Evolutionary conservation across 2,888 invertebrate species (phyloP).

Genomic region (Cryptops parisi): DNA sequence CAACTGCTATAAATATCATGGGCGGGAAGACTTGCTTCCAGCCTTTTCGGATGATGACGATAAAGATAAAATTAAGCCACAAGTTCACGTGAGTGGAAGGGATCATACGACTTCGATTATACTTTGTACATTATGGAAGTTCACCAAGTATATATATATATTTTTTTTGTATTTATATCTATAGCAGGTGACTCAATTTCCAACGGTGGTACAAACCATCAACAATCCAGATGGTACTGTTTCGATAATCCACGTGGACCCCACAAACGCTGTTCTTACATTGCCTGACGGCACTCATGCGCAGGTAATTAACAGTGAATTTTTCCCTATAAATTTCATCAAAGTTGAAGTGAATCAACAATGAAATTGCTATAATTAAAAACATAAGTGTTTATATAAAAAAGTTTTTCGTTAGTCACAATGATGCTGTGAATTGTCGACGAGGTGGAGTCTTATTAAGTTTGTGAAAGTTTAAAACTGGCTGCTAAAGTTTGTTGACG

Average conservation of each 20-base stretch:
- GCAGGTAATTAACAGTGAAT: too few species aligned
- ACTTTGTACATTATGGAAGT: background rate
- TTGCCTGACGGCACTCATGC: slow-evolving; percentile 91
- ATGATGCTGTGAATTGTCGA: too few species aligned
- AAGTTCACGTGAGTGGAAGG: slow-evolving; percentile 40
- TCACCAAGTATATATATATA: background rate
- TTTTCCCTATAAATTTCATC: slow-evolving; percentile 50
- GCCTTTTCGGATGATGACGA: slow-evolving; percentile 88
- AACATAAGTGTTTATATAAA: too few species aligned
- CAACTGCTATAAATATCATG: slow-evolving; percentile 96
- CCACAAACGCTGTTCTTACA: slow-evolving; percentile 84
- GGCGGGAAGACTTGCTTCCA: slow-evolving; percentile 84
- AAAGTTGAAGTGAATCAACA: too few species aligned
- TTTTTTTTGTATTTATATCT: background rate
- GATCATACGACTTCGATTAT: background rate
- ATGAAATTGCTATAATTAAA: too few species aligned
- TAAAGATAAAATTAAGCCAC: slow-evolving; percentile 41
- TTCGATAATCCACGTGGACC: slow-evolving; percentile 89
- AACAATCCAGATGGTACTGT: slow-evolving; percentile 94
- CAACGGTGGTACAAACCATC: slow-evolving; percentile 86
- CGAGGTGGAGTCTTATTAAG: too few species aligned
- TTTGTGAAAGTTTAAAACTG: too few species aligned
- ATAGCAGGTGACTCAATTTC: slow-evolving; percentile 43
- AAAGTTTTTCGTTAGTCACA: too few species aligned
- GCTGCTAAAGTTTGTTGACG: too few species aligned